phyloP scores from a whole-genome alignment of 2,888 invertebrate genomes.

The Creontiades dilutus region DNA sequence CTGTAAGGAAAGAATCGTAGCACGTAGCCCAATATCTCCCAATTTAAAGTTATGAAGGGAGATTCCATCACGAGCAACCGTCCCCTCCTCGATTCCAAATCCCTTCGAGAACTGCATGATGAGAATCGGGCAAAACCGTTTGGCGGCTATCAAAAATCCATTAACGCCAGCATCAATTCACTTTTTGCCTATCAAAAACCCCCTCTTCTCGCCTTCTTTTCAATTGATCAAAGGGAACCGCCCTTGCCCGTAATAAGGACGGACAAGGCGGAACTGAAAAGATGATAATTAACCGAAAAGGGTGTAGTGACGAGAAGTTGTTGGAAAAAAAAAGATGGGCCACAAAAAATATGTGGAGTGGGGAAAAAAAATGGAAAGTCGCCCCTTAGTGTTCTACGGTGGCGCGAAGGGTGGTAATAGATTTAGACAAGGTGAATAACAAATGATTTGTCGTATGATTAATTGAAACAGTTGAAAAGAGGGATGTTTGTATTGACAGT shows the following conservation, averaged over 20 bases:
- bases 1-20: background rate
- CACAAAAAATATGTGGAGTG: conserved; percentile 15
- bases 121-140: conserved; percentile 25
- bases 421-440: conserved; percentile 65
- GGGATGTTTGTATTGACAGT: conserved; percentile 47
- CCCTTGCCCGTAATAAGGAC: background rate
- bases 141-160: conserved; percentile 53
- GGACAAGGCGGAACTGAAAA: conserved; percentile 51
- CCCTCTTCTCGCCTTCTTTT: background rate
- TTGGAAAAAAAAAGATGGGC: background rate
- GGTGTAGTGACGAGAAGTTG: background rate
- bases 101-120: background rate
- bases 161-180: conserved; percentile 29
- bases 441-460: conserved; percentile 60
- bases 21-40: background rate
- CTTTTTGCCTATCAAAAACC: conserved; percentile 25
- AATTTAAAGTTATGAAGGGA: background rate
- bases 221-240: conserved; percentile 24
- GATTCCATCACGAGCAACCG: conserved; percentile 21
- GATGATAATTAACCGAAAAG: conserved; percentile 38
- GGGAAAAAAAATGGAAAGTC: background rate
- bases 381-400: background rate
- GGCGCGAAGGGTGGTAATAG: conserved; percentile 55
- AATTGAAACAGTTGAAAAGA: conserved; percentile 47
- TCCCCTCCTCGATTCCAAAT: background rate